phyloP scores from a whole-genome alignment of 2,113 vertebrate species.

The Polyodon spathula region DNA sequence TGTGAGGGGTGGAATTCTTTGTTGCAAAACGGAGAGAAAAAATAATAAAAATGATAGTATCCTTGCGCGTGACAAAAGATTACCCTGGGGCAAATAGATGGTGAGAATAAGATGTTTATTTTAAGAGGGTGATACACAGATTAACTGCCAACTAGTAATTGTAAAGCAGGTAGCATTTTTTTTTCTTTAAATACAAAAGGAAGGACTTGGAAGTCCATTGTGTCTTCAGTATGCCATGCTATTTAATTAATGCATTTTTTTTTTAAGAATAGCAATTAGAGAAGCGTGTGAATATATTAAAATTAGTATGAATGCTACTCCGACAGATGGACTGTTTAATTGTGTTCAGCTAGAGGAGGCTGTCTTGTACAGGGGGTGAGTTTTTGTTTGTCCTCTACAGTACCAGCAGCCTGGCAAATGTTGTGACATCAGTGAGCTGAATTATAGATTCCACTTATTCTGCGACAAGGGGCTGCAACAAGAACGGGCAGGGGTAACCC shows the following conservation, averaged over 20 bases:
- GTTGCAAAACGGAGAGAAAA: no score
- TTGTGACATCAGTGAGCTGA: conserved; percentile 66
- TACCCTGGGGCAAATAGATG: conserved; percentile 39
- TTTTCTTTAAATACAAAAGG: conserved; percentile 19
- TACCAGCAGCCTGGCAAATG: conserved; percentile 61
- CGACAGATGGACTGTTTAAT: conserved; percentile 75
- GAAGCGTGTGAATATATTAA: conserved; percentile 39
- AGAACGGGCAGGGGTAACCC: conserved; percentile 58
- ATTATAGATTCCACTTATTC: conserved; percentile 52
- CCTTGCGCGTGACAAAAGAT: conserved; percentile 51
- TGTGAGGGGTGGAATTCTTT: conserved; percentile 58
- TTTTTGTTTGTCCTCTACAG: conserved; percentile 53
- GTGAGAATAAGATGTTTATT: conserved; percentile 1
- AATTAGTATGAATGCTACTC: conserved; percentile 34
- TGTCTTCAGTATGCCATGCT: conserved; percentile 20
- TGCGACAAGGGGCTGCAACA: conserved; percentile 45
- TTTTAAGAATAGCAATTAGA: conserved; percentile 42
- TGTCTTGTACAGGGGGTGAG: conserved; percentile 38
- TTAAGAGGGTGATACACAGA: conserved; percentile 13
- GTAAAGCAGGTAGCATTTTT: conserved; percentile 27
- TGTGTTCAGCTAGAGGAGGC: conserved; percentile 41
- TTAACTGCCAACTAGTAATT: conserved; percentile 26
- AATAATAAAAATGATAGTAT: conserved; percentile 37
- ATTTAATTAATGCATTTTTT: conserved; percentile 7
- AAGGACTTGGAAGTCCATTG: conserved; percentile 24